These are phyloP conservation scores for Brachyhypopomus gauderio DNA, from an alignment of 2,113 vertebrate genomes.

Conservation along the genomic window DNA sequence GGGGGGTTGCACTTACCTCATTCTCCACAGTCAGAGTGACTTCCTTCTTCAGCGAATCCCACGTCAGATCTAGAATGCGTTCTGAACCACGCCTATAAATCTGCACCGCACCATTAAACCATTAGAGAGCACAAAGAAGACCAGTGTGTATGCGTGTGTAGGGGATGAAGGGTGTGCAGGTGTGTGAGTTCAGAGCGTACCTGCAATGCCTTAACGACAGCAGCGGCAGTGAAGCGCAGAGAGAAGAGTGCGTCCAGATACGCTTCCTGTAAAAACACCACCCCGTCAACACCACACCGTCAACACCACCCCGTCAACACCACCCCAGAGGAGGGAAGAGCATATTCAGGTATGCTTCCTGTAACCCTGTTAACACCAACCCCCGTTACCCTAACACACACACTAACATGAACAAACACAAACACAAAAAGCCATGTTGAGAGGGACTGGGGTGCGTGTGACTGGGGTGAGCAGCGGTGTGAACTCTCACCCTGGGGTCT, in stretches of 20 bases:
- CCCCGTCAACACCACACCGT: no score
- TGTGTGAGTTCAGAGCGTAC: constrained; percentile 55
- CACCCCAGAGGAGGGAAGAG: no score
- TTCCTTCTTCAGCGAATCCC: constrained; percentile 89
- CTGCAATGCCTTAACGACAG: constrained; percentile 88
- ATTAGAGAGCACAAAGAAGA: no score
- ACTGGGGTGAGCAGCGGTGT: no score
- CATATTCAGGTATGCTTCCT: no score
- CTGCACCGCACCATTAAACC: constrained; percentile 62
- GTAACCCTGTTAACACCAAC: no score
- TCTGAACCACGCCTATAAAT: constrained; percentile 86
- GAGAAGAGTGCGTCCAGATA: constrained; percentile 87
- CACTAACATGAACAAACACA: not conserved
- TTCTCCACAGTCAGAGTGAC: constrained; percentile 89
- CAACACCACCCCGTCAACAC: no score
- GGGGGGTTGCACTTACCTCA: constrained; percentile 73
- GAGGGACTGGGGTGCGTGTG: no score
- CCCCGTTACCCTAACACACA: not conserved
- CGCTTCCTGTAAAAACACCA: constrained; percentile 75
- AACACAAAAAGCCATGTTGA: not conserved
- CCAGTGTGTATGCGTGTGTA: not conserved
- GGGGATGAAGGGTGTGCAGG: no score
- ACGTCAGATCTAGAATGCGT: constrained; percentile 78
- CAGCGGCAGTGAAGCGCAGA: constrained; percentile 81
- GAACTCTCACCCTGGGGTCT: constrained; percentile 84